Base-by-base conservation (phyloP, 1,140 invertebrate species). In the Scaptomyza hsui region DNA sequence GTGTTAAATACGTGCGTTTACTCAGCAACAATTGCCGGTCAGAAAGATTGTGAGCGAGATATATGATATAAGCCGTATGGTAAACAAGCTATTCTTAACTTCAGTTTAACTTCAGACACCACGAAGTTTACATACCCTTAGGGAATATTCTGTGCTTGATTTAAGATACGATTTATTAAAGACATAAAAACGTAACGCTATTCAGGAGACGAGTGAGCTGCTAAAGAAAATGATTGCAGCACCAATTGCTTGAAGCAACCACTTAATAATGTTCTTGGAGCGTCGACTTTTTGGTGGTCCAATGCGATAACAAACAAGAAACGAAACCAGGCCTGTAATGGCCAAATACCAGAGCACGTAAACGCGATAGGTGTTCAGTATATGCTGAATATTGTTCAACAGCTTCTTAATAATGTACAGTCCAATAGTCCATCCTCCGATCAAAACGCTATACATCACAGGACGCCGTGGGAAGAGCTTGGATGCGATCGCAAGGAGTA, bases 221-320 rank as follows among this genome's bases (percentile, higher is more conserved):
- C 97, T 96, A 63, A 94, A 94, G 92, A 96, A 97, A 32, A 97
- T 94, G 4, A 95, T 75, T 0, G 93, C 35, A 0, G 97, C 90
- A n/a, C 94, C 94, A 10, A 94, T 65, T 73, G 96, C 93, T 93
- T 98, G 97, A 35, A 98, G 89, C 56, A 93, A 93, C 97, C 97
- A 98, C 91, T 95, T 95, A 47, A 98, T 96, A 45, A 98, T 93
- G 88, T 96, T 95, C 76, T 96, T 95, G 18, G 96, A 97, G 60
- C 95, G 93, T 5, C 93, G 89, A 92, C 98, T 95, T 53, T 93
- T 94, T 0, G 97, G 94, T 3, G 97, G 97, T 0, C 97, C 98
- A 83, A 96, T 94, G 69, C 96, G 94, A 90, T 99, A 99, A 91
- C 97, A 97, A 51, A 97, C 92, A 4, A 96, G 91, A 86, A 98